Evolutionary conservation across 2,113 vertebrate genomes (phyloP).

Genomic region (Leucosticte australis): DNA sequence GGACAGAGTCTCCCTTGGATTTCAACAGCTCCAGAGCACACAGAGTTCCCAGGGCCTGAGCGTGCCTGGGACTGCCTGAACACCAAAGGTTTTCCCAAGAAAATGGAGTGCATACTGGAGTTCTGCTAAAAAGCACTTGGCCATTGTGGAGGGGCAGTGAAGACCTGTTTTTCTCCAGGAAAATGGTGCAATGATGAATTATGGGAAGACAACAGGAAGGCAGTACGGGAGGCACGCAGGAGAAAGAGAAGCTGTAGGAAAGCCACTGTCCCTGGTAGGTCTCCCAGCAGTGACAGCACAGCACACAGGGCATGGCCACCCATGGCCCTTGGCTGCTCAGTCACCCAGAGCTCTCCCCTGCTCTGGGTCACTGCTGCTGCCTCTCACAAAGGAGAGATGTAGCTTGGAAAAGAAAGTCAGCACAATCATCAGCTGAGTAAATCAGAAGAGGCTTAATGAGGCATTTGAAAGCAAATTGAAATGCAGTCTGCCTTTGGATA

Average conservation of each 20-base stretch:
- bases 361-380: background rate
- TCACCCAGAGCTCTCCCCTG: background rate
- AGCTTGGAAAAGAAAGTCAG: accelerated
- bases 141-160: background rate
- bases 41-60: background rate
- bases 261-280: background rate
- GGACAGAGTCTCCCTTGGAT: background rate
- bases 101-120: background rate
- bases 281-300: background rate
- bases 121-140: background rate
- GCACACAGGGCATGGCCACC: background rate
- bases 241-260: background rate
- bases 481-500: background rate
- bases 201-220: background rate
- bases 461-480: slow-evolving; percentile 16
- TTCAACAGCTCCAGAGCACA: background rate
- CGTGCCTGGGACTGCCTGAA: background rate
- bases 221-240: background rate
- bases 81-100: background rate
- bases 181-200: background rate
- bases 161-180: background rate
- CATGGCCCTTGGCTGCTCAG: accelerated
- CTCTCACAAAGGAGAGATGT: background rate
- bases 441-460: background rate
- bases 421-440: background rate